phyloP scores from a whole-genome alignment of 2,888 invertebrate genomes.

The Spisula solida region DNA sequence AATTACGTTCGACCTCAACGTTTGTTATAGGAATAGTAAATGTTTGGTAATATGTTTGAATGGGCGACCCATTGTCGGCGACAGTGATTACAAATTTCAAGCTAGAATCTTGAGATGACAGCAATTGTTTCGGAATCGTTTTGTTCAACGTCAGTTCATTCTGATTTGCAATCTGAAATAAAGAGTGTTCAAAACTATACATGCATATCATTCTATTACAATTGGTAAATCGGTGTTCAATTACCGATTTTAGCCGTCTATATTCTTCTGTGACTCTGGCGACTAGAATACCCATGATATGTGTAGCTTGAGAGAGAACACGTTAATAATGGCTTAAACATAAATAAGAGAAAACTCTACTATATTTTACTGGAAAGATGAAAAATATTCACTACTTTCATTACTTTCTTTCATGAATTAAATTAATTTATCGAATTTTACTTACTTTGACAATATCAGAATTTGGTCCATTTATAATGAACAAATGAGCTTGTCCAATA shows the following conservation, averaged over 20 bases:
- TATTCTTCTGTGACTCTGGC: too few species aligned
- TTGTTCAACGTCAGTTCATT: slow-evolving; percentile 60
- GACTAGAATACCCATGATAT: too few species aligned
- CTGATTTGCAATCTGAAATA: slow-evolving; percentile 64
- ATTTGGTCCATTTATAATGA: slow-evolving; percentile 71
- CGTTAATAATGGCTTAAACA: too few species aligned
- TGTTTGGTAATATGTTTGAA: slow-evolving; percentile 62
- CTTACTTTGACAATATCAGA: slow-evolving; percentile 74
- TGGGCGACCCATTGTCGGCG: slow-evolving; percentile 74
- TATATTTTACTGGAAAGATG: too few species aligned
- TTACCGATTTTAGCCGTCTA: too few species aligned
- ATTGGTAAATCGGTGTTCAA: too few species aligned
- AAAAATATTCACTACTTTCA: too few species aligned
- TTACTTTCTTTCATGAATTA: too few species aligned
- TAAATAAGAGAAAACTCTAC: too few species aligned
- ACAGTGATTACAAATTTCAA: slow-evolving; percentile 70
- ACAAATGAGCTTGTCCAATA: slow-evolving; percentile 68
- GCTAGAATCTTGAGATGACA: slow-evolving; percentile 66
- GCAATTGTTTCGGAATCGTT: slow-evolving; percentile 60
- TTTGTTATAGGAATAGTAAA: slow-evolving; percentile 74
- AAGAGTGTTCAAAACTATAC: neutral
- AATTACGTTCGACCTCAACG: slow-evolving; percentile 64
- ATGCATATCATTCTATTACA: neutral
- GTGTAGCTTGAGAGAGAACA: too few species aligned
- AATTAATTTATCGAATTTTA: neutral